phyloP scores from a whole-genome alignment of 1,140 invertebrate genomes.

The Heliconius melpomene region DNA sequence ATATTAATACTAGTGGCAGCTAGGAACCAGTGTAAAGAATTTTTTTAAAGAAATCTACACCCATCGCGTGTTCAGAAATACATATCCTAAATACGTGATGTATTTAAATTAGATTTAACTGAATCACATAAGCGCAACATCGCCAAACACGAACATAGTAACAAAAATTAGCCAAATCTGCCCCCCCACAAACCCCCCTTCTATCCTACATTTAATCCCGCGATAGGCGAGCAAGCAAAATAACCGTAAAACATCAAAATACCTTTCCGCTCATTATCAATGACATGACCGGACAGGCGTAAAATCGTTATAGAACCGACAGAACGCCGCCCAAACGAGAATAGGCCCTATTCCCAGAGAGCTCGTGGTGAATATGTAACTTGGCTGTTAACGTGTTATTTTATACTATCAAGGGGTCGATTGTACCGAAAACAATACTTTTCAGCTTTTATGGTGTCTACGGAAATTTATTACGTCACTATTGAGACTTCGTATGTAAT shows the following conservation, averaged over 20 bases:
- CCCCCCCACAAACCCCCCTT: slow-evolving; percentile 18
- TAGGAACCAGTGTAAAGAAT: too few species aligned
- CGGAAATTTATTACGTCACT: slow-evolving; percentile 40
- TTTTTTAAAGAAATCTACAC: too few species aligned
- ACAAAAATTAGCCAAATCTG: slow-evolving; percentile 4
- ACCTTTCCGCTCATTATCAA: slow-evolving; percentile 49
- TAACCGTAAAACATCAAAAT: slow-evolving; percentile 48
- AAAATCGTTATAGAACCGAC: slow-evolving; percentile 40
- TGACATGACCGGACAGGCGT: slow-evolving; percentile 49
- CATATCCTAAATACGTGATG: neutral
- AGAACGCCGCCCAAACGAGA: slow-evolving; percentile 1
- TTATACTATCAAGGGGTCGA: neutral
- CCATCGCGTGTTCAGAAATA: neutral
- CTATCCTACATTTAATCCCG: slow-evolving; percentile 31
- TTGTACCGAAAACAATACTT: slow-evolving; percentile 40
- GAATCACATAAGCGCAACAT: neutral
- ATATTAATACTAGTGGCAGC: too few species aligned
- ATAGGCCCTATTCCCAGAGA: neutral
- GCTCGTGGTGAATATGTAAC: neutral
- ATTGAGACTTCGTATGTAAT: slow-evolving; percentile 38
- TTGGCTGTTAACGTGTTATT: neutral
- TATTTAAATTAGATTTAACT: neutral
- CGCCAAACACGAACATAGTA: slow-evolving; percentile 28
- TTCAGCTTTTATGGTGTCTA: slow-evolving; percentile 37
- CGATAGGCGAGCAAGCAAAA: slow-evolving; percentile 39